Base-by-base conservation (phyloP, 2,113 vertebrate species). In the Laterallus jamaicensis region DNA sequence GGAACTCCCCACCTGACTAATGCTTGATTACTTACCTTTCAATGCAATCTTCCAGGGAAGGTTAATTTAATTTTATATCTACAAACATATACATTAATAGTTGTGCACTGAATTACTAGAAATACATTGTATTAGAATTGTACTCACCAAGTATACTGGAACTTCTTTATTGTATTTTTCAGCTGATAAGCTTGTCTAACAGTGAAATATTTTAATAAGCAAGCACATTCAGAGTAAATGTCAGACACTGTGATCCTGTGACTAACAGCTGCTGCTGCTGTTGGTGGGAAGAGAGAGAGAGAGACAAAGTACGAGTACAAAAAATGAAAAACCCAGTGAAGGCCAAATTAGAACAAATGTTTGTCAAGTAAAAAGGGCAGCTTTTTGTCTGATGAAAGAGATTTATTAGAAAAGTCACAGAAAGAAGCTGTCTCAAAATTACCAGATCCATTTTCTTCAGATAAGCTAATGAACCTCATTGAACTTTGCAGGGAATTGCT, bases 331-430 rank as follows among this genome's bases (percentile, higher is more conserved):
- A 49, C 49, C 11, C 78, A 96, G 55, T 0, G n/a, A 96, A 97
- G 95, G 94, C 96, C 95, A 98, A 97, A 98, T 97, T 96, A 97
- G 96, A 97, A 96, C 98, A 98, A 98, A 97, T 98, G 95, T 98
- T 98, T 98, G 94, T 97, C 96, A 97, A 97, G 93, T 95, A 97
- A 97, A 97, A 97, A 98, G 86, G 96, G 97, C 96, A 97, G 78
- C 47, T 97, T 94, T 97, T 98, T 96, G 59, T 96, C 95, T 96
- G 95, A 97, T 96, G 93, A 92, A 97, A 97, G 75, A 93, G 87
- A 97, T 97, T 98, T 98, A 98, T 98, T 98, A 97, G 96, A 98
- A 97, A 97, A 98, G 97, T 97, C 96, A 96, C 76, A 77, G 88
- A 97, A 94, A 95, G 81, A 96, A 97, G 92, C 93, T 96, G 87